A percentile compares a stretch with the other conserved stretches of the same genome.
Conservation (phyloP, 2,888 invertebrate species). For the Agonopterix subpropinquella region DNA sequence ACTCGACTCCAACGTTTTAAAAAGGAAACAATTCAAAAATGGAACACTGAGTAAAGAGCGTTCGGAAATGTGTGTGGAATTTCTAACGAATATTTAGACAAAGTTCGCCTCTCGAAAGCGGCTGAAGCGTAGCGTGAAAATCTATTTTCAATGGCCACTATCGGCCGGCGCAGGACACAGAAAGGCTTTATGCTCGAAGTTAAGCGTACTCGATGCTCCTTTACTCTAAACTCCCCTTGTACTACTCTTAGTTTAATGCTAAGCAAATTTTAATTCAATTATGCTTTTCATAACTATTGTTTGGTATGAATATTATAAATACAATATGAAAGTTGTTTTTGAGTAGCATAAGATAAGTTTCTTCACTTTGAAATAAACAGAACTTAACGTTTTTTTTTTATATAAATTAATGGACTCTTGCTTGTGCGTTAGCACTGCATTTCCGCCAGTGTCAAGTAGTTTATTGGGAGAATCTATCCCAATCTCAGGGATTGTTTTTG, state of each 20-base stretch:
- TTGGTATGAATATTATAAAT: background rate
- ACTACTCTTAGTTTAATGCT: conserved; percentile 54
- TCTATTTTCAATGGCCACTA: conserved; percentile 74
- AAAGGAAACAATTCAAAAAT: background rate
- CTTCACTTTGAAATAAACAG: no score
- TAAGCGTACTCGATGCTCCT: conserved; percentile 55
- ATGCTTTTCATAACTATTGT: conserved; percentile 33
- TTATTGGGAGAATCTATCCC: no score
- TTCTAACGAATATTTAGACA: conserved; percentile 49
- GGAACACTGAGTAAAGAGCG: conserved; percentile 3
- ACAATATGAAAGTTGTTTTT: no score
- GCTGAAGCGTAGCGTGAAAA: conserved; percentile 66
- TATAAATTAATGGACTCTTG: no score
- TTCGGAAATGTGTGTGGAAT: conserved; percentile 24
- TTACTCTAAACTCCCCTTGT: conserved; percentile 50
- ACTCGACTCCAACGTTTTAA: background rate
- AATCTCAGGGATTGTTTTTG: no score
- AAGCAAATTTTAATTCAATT: conserved; percentile 74
- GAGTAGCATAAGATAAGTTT: no score
- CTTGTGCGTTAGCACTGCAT: no score
- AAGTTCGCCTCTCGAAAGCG: conserved; percentile 56
- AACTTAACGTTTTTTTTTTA: no score
- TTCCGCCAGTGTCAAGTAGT: no score
- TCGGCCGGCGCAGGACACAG: conserved; percentile 64
- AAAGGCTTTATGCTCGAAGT: conserved; percentile 66